A percentile compares a stretch with the other conserved stretches of the same genome.
Evolutionary conservation across 2,113 vertebrate species (phyloP).

Genomic region (Delphinapterus leucas): DNA sequence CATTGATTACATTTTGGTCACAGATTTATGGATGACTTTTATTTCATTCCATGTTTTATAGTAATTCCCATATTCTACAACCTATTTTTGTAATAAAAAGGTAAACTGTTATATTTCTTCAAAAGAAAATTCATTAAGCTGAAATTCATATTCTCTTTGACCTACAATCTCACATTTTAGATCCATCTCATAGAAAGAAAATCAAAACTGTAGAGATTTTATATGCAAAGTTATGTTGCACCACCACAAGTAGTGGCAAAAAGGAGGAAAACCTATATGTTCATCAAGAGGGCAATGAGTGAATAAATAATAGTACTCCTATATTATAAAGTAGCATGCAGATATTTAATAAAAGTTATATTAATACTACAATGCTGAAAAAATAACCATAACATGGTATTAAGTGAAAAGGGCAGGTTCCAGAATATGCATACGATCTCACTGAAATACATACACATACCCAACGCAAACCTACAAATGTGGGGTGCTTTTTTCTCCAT

Average conservation of each 20-base stretch:
- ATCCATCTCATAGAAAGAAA: not conserved
- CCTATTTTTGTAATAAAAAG: not conserved
- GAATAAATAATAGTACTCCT: not conserved
- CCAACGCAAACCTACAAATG: not conserved
- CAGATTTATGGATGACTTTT: not conserved
- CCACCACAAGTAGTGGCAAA: not conserved
- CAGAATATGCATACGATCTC: not conserved
- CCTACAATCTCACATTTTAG: not conserved
- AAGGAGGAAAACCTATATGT: not conserved
- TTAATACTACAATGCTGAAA: not conserved
- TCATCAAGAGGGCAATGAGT: not conserved
- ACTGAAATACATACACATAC: not conserved
- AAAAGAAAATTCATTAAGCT: not conserved
- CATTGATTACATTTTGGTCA: not conserved
- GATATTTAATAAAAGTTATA: not conserved
- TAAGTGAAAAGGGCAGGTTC: not conserved
- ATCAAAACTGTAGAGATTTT: not conserved
- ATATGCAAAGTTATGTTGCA: not conserved
- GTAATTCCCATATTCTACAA: not conserved
- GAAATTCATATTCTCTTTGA: not conserved
- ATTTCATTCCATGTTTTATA: not conserved
- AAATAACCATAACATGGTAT: not conserved
- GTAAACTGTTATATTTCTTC: not conserved
- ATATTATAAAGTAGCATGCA: not conserved
- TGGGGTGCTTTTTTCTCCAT: not conserved